Base-by-base conservation (phyloP, 1,140 invertebrate genomes). In the Halesus radiatus region DNA sequence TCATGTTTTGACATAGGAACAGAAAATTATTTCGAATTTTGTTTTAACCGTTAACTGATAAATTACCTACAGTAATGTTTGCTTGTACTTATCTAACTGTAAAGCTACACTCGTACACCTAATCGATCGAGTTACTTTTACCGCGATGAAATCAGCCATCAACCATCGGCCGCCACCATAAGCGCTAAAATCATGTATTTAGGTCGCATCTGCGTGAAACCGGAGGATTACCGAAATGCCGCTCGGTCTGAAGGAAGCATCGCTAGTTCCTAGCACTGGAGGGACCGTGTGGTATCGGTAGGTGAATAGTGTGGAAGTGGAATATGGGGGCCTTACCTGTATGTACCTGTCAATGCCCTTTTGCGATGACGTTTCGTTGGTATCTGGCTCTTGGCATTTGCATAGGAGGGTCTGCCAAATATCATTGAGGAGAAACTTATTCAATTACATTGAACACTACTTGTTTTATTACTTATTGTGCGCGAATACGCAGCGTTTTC, bases 321-420 rank as follows among this genome's bases (percentile, higher is more conserved):
- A n/a, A n/a, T 29, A 74, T 74, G 52, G 22, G 70, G 70, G 64
- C 23, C 6, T 3, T 16, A 6, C 15, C 29, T 6, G 23, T 26
- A 68, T 6, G 23, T 26, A 68, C 64, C 32, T 68, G 64, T 68
- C 32, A 68, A 68, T 32, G 20, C 64, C 32, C 32, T 68, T 45
- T 15, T 26, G 22, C 58, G 58, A 3, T 62, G 22, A 3, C 22
- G 23, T 72, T 77, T 72, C 72, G 58, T 50, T 73, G 22, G 23
- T 76, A 37, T 50, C 62, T 53, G 13, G 29, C 54, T 76, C 29
- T 56, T 73, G 16, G 16, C 52, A 82, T 82, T 82, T 79, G 78
- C 81, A 79, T 79, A 79, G 50, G 23, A 66, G 78, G 56, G 23
- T 58, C 26, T 22, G 23, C 15, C 23, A 22, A 26, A 64, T 6